Percentiles rank a stretch among this genome's conserved stretches.
phyloP scores from a whole-genome alignment of 2,888 invertebrate genomes.

The Apodemia hepburni region DNA sequence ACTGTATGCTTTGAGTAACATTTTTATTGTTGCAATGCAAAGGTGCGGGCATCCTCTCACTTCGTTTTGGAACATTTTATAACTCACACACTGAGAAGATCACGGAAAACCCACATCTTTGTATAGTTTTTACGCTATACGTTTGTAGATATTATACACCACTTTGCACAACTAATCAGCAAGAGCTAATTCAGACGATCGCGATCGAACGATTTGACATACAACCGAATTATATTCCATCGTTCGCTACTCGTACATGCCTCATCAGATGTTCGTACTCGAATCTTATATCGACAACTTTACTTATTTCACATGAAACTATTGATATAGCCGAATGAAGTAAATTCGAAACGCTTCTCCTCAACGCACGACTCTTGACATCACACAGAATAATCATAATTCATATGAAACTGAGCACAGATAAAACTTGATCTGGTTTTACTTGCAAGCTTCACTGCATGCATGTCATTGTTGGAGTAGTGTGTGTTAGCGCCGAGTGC shows the following conservation, averaged over 20 bases:
- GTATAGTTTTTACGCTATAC: constrained; percentile 60
- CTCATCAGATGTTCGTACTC: constrained; percentile 73
- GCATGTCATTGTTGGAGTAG: constrained; percentile 76
- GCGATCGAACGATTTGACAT: constrained; percentile 58
- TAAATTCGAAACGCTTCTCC: constrained; percentile 81
- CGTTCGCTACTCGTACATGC: constrained; percentile 68
- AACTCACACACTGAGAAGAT: constrained; percentile 59
- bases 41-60: constrained; percentile 74
- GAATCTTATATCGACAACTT: constrained; percentile 66
- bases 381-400: constrained; percentile 76
- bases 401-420: constrained; percentile 79
- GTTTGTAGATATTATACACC: constrained; percentile 70
- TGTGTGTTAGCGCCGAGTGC: constrained; percentile 54
- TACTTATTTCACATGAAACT: constrained; percentile 71
- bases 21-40: constrained; percentile 70
- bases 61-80: constrained; percentile 47
- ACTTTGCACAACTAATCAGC: constrained; percentile 75
- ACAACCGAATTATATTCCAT: constrained; percentile 46
- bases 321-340: constrained; percentile 65
- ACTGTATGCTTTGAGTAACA: constrained; percentile 62
- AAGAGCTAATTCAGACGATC: constrained; percentile 55
- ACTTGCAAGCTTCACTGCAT: constrained; percentile 79
- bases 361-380: constrained; percentile 80
- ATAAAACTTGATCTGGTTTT: constrained; percentile 77
- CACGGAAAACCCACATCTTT: constrained; percentile 78